Conservation (phyloP, 2,113 vertebrate species). For the Sinocyclocheilus maitianheensis region DNA sequence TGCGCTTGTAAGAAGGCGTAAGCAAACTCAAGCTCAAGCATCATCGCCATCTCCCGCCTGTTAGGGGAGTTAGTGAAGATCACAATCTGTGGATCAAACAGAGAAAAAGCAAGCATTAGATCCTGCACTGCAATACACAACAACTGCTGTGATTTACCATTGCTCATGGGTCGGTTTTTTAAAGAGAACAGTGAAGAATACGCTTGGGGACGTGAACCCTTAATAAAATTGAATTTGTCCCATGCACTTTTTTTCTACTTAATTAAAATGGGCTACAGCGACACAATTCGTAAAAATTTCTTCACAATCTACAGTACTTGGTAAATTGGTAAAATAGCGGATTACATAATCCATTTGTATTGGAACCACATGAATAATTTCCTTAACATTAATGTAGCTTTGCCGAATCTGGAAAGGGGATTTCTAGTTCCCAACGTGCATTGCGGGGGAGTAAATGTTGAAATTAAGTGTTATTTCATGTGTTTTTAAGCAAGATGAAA, state of each 20-base stretch:
- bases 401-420: background rate
- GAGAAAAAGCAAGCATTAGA: constrained; percentile 59
- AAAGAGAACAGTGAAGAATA: background rate
- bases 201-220: background rate
- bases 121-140: constrained; percentile 60
- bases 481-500: constrained; percentile 14
- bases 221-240: background rate
- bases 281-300: background rate
- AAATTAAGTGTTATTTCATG: background rate
- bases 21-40: constrained; percentile 67
- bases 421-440: background rate
- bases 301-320: background rate
- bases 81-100: constrained; percentile 74
- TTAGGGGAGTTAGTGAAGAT: constrained; percentile 51
- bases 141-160: constrained; percentile 60
- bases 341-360: background rate
- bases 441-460: background rate
- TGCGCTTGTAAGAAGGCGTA: constrained; percentile 65
- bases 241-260: background rate
- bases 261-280: background rate
- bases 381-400: background rate
- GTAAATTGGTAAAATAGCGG: background rate
- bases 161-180: constrained; percentile 23
- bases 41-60: constrained; percentile 61
- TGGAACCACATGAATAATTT: background rate